A percentile compares a stretch with the other conserved stretches of the same genome.
These are phyloP conservation scores for Stictonetta naevosa DNA, from an alignment of 2,113 vertebrate genomes.

Conservation along the genomic window DNA sequence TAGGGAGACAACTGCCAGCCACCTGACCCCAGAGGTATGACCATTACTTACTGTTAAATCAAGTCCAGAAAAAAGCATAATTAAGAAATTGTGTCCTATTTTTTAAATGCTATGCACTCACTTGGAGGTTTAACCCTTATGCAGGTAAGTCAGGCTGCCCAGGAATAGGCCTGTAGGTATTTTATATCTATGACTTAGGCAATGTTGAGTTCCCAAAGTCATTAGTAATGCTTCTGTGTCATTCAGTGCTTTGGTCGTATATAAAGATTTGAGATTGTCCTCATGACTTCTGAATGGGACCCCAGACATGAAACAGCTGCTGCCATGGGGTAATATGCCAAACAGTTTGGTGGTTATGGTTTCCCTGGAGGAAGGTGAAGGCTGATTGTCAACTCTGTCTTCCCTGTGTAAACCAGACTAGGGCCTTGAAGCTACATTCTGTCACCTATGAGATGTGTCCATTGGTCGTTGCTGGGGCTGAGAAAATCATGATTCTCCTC, in stretches of 20 bases:
- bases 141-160: neutral
- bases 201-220: neutral
- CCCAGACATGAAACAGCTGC: neutral
- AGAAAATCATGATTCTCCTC: neutral
- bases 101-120: neutral
- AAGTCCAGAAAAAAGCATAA: neutral
- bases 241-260: neutral
- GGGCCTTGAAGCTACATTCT: neutral
- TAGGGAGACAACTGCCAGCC: fast-evolving
- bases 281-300: neutral
- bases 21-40: neutral
- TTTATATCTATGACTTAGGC: neutral
- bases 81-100: neutral
- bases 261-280: neutral
- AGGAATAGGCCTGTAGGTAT: neutral
- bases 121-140: neutral
- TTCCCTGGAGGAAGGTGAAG: neutral
- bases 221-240: neutral
- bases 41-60: neutral
- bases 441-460: neutral
- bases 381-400: neutral
- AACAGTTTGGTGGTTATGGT: neutral
- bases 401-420: neutral
- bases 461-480: neutral
- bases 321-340: neutral